Evolutionary conservation across 2,113 vertebrate genomes (phyloP).

Genomic region (Aleadryas rufinucha): DNA sequence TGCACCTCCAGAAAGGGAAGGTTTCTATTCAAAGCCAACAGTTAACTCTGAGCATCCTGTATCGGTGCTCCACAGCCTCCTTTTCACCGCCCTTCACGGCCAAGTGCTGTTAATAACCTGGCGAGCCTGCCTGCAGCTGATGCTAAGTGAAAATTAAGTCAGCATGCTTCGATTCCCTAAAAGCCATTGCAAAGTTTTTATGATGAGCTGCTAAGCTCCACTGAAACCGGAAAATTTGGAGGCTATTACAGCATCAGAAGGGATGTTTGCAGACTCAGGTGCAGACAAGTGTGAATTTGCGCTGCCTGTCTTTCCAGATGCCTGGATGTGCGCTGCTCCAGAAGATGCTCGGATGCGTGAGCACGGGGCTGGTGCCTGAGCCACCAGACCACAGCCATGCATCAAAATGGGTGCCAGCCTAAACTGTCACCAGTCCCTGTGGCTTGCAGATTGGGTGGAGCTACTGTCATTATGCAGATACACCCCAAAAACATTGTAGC

Average conservation of each 20-base stretch:
- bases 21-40: not conserved
- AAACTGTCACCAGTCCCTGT: not conserved
- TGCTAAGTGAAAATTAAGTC: not conserved
- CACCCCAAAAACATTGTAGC: not conserved
- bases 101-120: not conserved
- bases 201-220: not conserved
- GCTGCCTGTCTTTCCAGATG: not conserved
- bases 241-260: not conserved
- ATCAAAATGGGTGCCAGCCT: not conserved
- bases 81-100: not conserved
- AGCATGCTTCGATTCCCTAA: not conserved
- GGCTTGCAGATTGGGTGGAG: not conserved
- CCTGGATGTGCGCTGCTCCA: rapidly evolving
- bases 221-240: not conserved
- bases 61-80: rapidly evolving
- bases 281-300: not conserved
- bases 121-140: not conserved
- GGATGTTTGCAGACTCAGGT: not conserved
- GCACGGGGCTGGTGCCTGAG: not conserved
- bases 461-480: not conserved
- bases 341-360: rapidly evolving
- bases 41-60: rapidly evolving
- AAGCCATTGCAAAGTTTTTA: not conserved
- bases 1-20: not conserved
- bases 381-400: not conserved